Evolutionary conservation across 2,888 invertebrate genomes (phyloP).

Genomic region (Monochamus alternatus): DNA sequence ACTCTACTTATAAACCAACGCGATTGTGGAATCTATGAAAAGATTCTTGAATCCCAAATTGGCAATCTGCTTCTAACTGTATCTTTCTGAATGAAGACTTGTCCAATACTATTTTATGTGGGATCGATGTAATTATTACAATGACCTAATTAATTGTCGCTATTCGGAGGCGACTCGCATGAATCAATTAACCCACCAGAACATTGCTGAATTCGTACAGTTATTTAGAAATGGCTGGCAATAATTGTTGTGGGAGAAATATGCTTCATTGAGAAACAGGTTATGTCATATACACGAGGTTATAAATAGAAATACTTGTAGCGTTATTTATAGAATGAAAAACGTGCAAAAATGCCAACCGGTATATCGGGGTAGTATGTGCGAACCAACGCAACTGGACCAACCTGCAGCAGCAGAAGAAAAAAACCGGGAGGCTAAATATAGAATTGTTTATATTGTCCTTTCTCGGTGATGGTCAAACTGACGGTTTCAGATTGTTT

Average conservation of each 20-base stretch:
- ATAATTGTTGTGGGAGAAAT: slow-evolving; percentile 41
- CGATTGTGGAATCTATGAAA: too few relatives aligned
- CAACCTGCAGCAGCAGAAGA: slow-evolving; percentile 44
- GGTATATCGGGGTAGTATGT: slow-evolving; percentile 58
- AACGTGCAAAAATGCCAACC: slow-evolving; percentile 60
- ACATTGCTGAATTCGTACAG: slow-evolving; percentile 15
- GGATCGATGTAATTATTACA: neutral
- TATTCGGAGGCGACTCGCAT: slow-evolving; percentile 11
- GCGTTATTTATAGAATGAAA: slow-evolving; percentile 62
- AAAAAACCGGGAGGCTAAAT: slow-evolving; percentile 43
- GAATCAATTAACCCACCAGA: slow-evolving; percentile 29
- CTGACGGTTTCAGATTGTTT: slow-evolving; percentile 17
- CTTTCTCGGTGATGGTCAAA: slow-evolving; percentile 34
- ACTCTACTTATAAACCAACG: too few relatives aligned
- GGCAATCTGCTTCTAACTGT: too few relatives aligned
- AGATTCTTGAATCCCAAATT: too few relatives aligned
- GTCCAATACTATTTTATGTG: too few relatives aligned
- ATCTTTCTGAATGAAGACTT: too few relatives aligned
- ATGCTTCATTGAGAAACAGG: slow-evolving; percentile 51
- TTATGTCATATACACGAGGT: slow-evolving; percentile 59
- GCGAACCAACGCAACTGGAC: slow-evolving; percentile 41
- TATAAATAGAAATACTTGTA: slow-evolving; percentile 62
- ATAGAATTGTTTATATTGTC: slow-evolving; percentile 44
- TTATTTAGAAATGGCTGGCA: slow-evolving; percentile 18
- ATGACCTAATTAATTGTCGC: neutral